Percentiles rank a stretch among this genome's conserved stretches.
Conservation (phyloP, 2,113 vertebrate species). For the Psephotus haematonotus region DNA sequence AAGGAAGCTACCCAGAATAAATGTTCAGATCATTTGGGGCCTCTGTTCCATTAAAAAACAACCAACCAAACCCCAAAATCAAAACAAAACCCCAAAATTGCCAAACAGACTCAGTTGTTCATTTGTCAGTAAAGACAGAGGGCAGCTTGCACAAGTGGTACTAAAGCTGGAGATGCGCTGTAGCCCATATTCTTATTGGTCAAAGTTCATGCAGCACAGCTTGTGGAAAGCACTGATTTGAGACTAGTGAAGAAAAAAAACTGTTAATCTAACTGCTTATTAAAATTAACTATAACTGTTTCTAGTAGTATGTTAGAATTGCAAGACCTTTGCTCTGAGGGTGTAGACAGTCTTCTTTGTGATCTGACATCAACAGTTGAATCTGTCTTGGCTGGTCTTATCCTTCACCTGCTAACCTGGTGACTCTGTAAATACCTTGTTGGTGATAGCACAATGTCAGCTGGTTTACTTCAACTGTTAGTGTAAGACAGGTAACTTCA, state of each 20-base stretch:
- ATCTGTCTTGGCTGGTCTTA: background rate
- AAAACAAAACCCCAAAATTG: background rate
- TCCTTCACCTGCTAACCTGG: background rate
- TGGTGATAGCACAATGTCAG: background rate
- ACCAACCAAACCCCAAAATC: background rate
- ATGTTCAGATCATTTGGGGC: background rate
- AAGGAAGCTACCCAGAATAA: background rate
- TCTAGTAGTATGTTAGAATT: background rate
- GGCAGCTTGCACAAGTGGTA: background rate
- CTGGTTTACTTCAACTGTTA: background rate
- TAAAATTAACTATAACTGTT: background rate
- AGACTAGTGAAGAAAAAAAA: background rate
- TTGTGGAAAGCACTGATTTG: background rate
- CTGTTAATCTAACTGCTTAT: background rate
- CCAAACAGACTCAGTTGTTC: background rate
- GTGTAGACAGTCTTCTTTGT: background rate
- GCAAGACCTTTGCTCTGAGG: background rate
- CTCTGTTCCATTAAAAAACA: background rate
- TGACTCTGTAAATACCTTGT: background rate
- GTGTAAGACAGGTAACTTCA: background rate
- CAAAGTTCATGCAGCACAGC: background rate
- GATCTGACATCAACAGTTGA: background rate
- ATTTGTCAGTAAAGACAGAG: background rate
- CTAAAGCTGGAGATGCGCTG: background rate
- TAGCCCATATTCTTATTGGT: fast-evolving